phyloP scores from a whole-genome alignment of 2,888 invertebrate genomes.

The Slavum lentiscoides region DNA sequence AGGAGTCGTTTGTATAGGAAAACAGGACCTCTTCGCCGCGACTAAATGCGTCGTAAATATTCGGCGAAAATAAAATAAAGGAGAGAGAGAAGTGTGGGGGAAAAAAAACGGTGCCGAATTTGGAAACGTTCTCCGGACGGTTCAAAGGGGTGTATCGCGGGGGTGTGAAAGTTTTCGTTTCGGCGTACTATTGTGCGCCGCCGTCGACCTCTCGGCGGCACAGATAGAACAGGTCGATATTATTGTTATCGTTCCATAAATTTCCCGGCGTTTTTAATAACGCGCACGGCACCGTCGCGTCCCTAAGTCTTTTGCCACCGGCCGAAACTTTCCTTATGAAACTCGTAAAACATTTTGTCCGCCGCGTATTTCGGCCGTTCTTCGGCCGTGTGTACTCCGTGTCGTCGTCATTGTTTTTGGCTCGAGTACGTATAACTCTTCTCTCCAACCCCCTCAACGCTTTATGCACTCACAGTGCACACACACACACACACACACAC shows the following conservation, averaged over 20 bases:
- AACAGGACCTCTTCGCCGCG: too few species aligned
- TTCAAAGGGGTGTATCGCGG: too few species aligned
- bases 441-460: not conserved
- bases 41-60: conserved; percentile 29
- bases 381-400: conserved; percentile 9
- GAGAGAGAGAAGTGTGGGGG: too few species aligned
- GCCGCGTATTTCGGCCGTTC: conserved; percentile 14
- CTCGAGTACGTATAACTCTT: conserved; percentile 23
- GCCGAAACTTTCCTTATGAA: conserved; percentile 52
- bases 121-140: not conserved
- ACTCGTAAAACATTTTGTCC: conserved; percentile 53
- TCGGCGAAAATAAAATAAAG: not conserved
- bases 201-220: conserved; percentile 32
- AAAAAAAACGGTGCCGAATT: conserved; percentile 18
- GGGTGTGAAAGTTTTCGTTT: conserved; percentile 51
- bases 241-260: conserved; percentile 54
- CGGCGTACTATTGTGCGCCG: conserved; percentile 31
- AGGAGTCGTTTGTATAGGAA: too few species aligned
- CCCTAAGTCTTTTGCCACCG: conserved; percentile 48
- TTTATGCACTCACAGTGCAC: too few species aligned
- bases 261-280: conserved; percentile 53
- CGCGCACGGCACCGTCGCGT: conserved; percentile 40
- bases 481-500: too few species aligned
- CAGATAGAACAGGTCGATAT: conserved; percentile 52
- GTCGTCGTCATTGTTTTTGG: conserved; percentile 47